Percentiles rank a stretch among this genome's conserved stretches.
These are phyloP conservation scores for Atherinomorus stipes DNA, from an alignment of 2,113 vertebrate genomes.

Conservation along the genomic window DNA sequence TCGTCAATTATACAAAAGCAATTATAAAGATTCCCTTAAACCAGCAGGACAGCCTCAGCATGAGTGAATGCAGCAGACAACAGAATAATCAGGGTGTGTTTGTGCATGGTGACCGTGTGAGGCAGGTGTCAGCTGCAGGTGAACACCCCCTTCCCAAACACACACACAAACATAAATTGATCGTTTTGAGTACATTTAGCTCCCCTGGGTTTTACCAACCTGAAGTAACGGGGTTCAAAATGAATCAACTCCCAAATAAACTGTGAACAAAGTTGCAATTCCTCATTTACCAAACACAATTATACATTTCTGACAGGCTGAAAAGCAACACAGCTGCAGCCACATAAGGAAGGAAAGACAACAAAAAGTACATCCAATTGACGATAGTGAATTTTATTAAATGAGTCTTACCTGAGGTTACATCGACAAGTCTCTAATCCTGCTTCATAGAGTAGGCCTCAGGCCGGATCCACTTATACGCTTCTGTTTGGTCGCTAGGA, in stretches of 20 bases:
- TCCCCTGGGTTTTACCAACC: not conserved
- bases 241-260: not conserved
- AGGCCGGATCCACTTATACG: no score
- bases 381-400: no score
- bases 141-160: not conserved
- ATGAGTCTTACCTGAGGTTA: no score
- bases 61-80: slow-evolving; percentile 19
- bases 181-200: slow-evolving; percentile 13
- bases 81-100: slow-evolving; percentile 16
- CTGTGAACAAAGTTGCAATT: not conserved
- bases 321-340: no score
- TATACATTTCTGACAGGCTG: no score
- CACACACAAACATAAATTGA: slow-evolving; percentile 11
- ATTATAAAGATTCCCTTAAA: slow-evolving; percentile 45
- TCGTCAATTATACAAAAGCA: slow-evolving; percentile 32
- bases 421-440: no score
- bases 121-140: slow-evolving; percentile 17
- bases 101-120: not conserved
- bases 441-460: no score
- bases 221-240: not conserved
- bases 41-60: not conserved
- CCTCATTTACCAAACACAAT: no score
- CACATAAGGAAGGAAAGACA: no score
- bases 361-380: no score
- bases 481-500: no score